Percentiles rank a stretch among this genome's conserved stretches.
These are phyloP conservation scores for Intellagama lesueurii DNA, from an alignment of 2,797 vertebrate species.

Conservation along the genomic window DNA sequence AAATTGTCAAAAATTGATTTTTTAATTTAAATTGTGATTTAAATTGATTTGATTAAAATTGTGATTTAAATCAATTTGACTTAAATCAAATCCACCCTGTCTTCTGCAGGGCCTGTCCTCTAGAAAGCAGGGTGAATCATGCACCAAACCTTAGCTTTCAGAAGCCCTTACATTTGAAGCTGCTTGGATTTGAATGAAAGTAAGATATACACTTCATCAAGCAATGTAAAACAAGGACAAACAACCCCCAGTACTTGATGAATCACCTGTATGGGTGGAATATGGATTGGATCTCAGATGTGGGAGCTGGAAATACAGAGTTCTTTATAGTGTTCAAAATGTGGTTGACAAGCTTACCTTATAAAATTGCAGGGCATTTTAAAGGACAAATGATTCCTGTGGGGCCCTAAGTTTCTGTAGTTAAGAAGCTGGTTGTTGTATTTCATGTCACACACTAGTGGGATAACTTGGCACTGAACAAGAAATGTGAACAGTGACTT, in stretches of 20 bases:
- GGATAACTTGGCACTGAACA: no score
- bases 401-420: neutral
- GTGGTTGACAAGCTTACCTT: constrained; percentile 46
- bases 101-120: no score
- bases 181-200: neutral
- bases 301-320: constrained; percentile 61
- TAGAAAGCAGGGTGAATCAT: neutral
- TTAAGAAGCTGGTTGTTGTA: no score
- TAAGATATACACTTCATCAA: neutral
- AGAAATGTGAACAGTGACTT: no score
- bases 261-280: constrained; percentile 76
- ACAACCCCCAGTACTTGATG: constrained; percentile 55
- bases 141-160: no score
- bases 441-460: no score
- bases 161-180: constrained; percentile 30
- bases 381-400: neutral
- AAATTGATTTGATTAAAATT: no score
- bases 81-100: no score
- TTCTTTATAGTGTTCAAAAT: constrained; percentile 65
- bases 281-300: constrained; percentile 71
- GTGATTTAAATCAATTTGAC: no score
- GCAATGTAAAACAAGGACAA: constrained; percentile 61
- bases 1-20: no score
- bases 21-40: no score
- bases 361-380: constrained; percentile 55